Percentiles rank a stretch among this genome's conserved stretches.
Conservation (phyloP, 2,888 invertebrate species). For the Resseliella maxima region DNA sequence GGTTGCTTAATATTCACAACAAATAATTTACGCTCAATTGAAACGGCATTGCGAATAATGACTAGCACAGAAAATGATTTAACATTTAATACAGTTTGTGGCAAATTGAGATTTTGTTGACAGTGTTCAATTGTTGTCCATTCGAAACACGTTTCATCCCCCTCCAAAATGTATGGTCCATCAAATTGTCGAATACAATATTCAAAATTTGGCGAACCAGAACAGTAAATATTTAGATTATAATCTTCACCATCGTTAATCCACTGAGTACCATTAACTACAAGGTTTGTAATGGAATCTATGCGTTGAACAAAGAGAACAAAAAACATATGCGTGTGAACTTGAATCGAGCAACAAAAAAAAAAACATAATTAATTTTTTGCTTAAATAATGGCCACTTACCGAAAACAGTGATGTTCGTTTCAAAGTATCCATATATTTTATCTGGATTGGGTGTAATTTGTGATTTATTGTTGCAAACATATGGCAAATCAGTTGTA, state of each 20-base stretch:
- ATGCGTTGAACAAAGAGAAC: background rate
- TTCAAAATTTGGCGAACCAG: slow-evolving; percentile 46
- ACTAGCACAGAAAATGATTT: slow-evolving; percentile 8
- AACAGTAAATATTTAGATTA: slow-evolving; percentile 16
- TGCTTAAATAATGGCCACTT: no score
- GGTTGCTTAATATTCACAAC: slow-evolving; percentile 35
- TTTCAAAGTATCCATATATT: slow-evolving; percentile 4
- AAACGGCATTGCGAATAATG: slow-evolving; percentile 25
- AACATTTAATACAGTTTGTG: background rate
- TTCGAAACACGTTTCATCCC: background rate
- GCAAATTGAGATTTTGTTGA: background rate
- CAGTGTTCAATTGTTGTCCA: background rate
- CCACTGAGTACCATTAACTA: background rate
- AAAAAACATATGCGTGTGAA: no score
- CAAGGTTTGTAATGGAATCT: background rate
- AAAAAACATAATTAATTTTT: no score
- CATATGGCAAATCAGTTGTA: background rate
- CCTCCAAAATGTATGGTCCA: background rate
- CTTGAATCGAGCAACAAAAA: background rate
- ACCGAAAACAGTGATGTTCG: background rate
- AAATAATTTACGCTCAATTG: background rate
- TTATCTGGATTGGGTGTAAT: background rate
- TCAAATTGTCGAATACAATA: slow-evolving; percentile 33
- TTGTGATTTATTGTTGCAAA: slow-evolving; percentile 13
- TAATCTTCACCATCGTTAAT: background rate